These are phyloP conservation scores for Myathropa florea DNA, from an alignment of 2,888 invertebrate genomes.

Conservation along the genomic window DNA sequence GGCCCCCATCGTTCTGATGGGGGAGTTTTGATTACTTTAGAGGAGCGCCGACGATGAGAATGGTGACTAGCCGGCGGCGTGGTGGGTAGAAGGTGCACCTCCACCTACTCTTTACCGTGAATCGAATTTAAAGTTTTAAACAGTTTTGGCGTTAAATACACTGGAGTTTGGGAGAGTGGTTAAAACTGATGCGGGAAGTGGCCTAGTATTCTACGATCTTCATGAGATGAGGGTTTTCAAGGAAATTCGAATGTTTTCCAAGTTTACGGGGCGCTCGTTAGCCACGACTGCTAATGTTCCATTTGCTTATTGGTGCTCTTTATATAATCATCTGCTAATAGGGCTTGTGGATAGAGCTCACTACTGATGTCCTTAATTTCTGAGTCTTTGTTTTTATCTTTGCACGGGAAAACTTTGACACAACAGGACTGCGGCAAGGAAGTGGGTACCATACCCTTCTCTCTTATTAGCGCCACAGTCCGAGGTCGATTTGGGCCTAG, in stretches of 20 bases:
- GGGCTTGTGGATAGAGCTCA: no score
- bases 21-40: constrained; percentile 61
- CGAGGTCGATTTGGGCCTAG: no score
- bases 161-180: neutral
- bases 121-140: neutral
- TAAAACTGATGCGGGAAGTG: neutral
- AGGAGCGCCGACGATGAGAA: neutral
- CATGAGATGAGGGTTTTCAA: neutral
- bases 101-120: neutral
- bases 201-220: neutral
- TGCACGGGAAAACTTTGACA: no score
- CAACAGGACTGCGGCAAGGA: no score
- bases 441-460: no score
- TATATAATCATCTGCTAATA: no score
- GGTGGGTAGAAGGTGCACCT: neutral
- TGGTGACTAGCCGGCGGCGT: neutral
- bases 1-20: constrained; percentile 41
- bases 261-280: neutral
- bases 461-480: no score
- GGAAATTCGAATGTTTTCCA: neutral
- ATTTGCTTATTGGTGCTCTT: no score
- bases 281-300: no score
- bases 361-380: no score
- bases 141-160: neutral
- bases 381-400: no score